A percentile compares a stretch with the other conserved stretches of the same genome.
These are phyloP conservation scores for Mellivora capensis DNA, from an alignment of 2,113 vertebrate species.

Conservation along the genomic window DNA sequence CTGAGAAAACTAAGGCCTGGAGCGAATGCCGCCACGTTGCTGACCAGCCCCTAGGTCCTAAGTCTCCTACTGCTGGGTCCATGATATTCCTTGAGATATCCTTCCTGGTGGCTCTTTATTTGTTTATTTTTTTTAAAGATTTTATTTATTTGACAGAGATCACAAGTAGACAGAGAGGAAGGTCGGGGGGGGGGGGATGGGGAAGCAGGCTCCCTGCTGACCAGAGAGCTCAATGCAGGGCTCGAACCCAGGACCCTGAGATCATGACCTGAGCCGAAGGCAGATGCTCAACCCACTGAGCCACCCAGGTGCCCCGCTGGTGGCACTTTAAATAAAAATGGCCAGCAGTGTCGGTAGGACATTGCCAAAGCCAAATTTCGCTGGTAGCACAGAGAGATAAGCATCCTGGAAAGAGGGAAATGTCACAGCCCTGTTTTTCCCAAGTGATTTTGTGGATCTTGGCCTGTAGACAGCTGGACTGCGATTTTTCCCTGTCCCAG, in stretches of 20 bases:
- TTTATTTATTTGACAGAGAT: too few relatives aligned
- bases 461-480: constrained; percentile 5
- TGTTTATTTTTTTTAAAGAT: too few relatives aligned
- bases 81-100: not conserved
- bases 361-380: constrained; percentile 24
- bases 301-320: not conserved
- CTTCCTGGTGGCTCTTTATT: not conserved
- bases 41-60: not conserved
- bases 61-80: not conserved
- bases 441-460: constrained; percentile 18
- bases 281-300: too few relatives aligned
- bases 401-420: constrained; percentile 28
- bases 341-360: not conserved
- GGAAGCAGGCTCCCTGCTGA: too few relatives aligned
- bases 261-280: too few relatives aligned
- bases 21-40: not conserved
- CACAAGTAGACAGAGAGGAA: too few relatives aligned
- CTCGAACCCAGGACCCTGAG: too few relatives aligned
- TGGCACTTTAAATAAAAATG: not conserved
- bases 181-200: too few relatives aligned
- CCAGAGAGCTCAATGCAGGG: too few relatives aligned
- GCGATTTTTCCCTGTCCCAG: not conserved
- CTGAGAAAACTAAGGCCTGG: not conserved
- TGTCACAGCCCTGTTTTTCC: constrained; percentile 1
- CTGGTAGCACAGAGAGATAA: constrained; percentile 34